A percentile compares a stretch with the other conserved stretches of the same genome.
Conservation (phyloP, 2,797 vertebrate genomes). For the Dendrocincla fuliginosa region DNA sequence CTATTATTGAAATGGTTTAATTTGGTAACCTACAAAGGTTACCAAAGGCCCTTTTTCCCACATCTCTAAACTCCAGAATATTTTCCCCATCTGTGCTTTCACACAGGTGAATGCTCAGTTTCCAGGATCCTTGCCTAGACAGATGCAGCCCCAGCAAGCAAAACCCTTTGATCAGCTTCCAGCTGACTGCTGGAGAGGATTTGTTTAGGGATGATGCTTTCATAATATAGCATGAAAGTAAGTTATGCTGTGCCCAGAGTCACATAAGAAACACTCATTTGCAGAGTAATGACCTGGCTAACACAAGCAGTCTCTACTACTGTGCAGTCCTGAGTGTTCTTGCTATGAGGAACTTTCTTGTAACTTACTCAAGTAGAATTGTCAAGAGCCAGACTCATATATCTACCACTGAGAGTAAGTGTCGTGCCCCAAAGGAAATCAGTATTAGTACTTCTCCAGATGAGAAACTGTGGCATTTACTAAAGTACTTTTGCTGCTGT, state of each 20-base stretch:
- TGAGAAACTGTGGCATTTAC: neutral
- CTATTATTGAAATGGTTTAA: neutral
- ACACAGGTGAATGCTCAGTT: neutral
- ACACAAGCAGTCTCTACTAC: neutral
- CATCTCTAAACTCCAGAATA: neutral
- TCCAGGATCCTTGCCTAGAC: neutral
- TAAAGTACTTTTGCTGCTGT: constrained; percentile 7
- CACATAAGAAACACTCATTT: neutral
- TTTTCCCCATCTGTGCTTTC: neutral
- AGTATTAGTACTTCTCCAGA: neutral
- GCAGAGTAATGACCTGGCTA: neutral
- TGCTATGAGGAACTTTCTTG: neutral
- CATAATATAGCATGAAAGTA: neutral
- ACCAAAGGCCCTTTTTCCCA: neutral
- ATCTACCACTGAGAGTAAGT: neutral
- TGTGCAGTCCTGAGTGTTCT: neutral
- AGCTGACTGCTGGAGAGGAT: neutral
- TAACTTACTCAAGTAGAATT: neutral
- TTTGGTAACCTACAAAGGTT: neutral
- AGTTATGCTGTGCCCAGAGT: neutral
- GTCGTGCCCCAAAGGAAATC: neutral
- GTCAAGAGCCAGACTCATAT: neutral
- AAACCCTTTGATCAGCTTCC: neutral
- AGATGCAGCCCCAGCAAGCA: neutral
- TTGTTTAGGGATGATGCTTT: neutral